Evolutionary conservation across 2,888 invertebrate species (phyloP).

Genomic region (Drosophila mercatorum): DNA sequence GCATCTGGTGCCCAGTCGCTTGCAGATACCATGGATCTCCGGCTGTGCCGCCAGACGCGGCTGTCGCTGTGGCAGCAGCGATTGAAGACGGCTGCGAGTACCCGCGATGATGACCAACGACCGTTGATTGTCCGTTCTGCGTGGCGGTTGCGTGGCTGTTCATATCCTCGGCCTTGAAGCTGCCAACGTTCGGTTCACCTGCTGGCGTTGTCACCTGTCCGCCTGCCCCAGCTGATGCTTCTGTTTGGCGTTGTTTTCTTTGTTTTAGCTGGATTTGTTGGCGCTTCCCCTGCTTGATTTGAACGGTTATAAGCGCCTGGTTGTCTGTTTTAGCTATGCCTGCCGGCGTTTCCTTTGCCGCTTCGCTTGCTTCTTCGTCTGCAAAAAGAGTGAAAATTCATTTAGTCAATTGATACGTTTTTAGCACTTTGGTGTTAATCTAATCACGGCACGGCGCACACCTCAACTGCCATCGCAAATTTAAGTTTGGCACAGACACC

Average conservation of each 20-base stretch:
- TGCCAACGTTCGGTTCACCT: conserved; percentile 39
- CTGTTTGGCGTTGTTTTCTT: conserved; percentile 18
- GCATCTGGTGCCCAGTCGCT: conserved; percentile 85
- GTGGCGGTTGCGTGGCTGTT: conserved; percentile 85
- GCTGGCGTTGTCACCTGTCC: conserved; percentile 26
- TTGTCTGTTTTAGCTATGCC: conserved; percentile 37
- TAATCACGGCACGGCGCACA: conserved; percentile 44
- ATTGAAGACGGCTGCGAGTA: conserved; percentile 83
- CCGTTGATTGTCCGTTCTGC: conserved; percentile 84
- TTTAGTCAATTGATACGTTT: conserved; percentile 23
- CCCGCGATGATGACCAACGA: conserved; percentile 85
- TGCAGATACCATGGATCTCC: conserved; percentile 85
- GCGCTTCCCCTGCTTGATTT: conserved; percentile 61
- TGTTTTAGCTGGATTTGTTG: conserved; percentile 11
- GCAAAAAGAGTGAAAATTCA: conserved; percentile 36
- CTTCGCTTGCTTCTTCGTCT: conserved; percentile 72
- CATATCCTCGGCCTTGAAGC: conserved; percentile 79
- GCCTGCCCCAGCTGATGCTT: conserved; percentile 40
- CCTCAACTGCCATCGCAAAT: conserved; percentile 19
- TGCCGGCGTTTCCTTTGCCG: conserved; percentile 23
- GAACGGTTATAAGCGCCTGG: conserved; percentile 54
- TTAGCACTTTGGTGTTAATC: conserved; percentile 44
- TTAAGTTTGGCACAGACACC: conserved; percentile 3
- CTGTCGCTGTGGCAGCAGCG: conserved; percentile 67
- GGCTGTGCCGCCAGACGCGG: conserved; percentile 77